Percentiles rank a stretch among this genome's conserved stretches.
These are phyloP conservation scores for Copidosoma aretas DNA, from an alignment of 2,888 invertebrate genomes.

Conservation along the genomic window DNA sequence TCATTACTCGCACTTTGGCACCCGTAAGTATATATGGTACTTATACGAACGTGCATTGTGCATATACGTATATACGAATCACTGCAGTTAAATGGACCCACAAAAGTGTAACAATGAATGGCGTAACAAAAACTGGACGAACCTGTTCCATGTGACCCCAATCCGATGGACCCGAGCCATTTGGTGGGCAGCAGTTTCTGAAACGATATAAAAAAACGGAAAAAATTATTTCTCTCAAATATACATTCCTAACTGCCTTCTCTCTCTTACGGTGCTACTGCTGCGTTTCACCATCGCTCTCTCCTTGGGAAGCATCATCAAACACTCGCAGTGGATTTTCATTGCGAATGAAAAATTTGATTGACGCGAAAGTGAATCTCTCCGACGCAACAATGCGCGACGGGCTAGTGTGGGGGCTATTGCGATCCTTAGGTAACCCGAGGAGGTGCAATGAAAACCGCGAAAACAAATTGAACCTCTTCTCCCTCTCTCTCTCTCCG, in stretches of 20 bases:
- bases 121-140: conserved; percentile 30
- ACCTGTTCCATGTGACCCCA: conserved; percentile 60
- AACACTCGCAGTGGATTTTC: neutral
- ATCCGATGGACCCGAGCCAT: conserved; percentile 57
- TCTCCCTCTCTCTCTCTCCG: neutral
- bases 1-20: neutral
- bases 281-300: neutral
- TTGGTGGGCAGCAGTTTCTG: conserved; percentile 58
- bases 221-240: neutral
- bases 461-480: neutral
- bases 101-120: conserved; percentile 6
- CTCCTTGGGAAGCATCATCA: neutral
- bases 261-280: neutral
- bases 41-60: too few relatives aligned
- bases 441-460: neutral
- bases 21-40: neutral
- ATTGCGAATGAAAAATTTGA: too few relatives aligned
- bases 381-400: too few relatives aligned
- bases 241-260: too few relatives aligned
- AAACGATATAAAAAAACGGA: conserved; percentile 29
- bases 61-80: too few relatives aligned
- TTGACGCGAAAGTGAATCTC: too few relatives aligned
- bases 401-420: neutral
- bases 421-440: neutral
- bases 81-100: neutral